Base-by-base conservation (phyloP, 2,797 vertebrate species). In the Chelonia mydas region DNA sequence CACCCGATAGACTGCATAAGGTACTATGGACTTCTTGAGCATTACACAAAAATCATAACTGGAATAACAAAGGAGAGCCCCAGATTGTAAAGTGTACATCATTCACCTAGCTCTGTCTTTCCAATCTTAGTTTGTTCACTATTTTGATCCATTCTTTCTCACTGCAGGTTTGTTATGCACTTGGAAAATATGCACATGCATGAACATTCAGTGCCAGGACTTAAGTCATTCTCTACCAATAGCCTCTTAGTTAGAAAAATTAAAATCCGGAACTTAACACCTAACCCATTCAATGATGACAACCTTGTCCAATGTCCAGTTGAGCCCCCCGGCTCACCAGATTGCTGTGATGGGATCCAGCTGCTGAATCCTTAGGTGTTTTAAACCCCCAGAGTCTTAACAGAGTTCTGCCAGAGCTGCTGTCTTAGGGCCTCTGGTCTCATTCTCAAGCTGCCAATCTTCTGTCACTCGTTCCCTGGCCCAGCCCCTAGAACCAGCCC, bases 1-100 rank as follows among this genome's bases (percentile, higher is more conserved):
- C 99, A 72, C 99, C 99, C 15, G 99, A 99, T 92, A 96, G 93
- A 41, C 96, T 98, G 82, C 99, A 99, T 92, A 99, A 99, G 98
- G 99, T 99, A 96, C 84, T 90, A 53, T 27, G 13, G 13, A 53
- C 25, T 51, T 27, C 11, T 68, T 68, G n/a, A 68, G 19, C n/a
- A 68, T 68, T 21, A 68, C 33, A 68, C n/a, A 68, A 37, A 37
- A 68, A 37, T 21, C 19, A 37, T 37, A 68, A n/a, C 65, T 68
- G 65, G 65, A 68, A 68, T 68, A 37, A 68, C 16, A 68, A 11
- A 37, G 65, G 17, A 37, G 16, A n/a, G 61, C n/a, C 65, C n/a
- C 8, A 11, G 65, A 68, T 37, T 37, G 23, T 37, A 68, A 68
- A 5, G 5, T 23, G 65, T 17, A 37, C 65, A 37, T 68, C 19